Evolutionary conservation across 1,140 invertebrate species (phyloP).

Genomic region (Cotesia vestalis): DNA sequence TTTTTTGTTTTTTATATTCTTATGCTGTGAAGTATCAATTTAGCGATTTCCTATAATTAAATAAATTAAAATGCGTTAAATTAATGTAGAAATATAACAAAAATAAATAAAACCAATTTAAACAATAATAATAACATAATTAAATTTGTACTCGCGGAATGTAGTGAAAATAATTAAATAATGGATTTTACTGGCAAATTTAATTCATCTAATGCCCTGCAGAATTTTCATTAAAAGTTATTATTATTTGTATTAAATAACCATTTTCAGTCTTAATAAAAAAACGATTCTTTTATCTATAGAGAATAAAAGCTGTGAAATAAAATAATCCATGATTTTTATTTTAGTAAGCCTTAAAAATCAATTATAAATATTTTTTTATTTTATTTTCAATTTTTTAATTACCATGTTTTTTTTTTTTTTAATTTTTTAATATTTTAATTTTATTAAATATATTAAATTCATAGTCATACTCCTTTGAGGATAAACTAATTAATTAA

Average conservation of each 20-base stretch:
- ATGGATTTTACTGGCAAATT: slow-evolving; percentile 33
- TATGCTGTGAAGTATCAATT: slow-evolving; percentile 25
- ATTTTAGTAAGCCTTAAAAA: slow-evolving; percentile 18
- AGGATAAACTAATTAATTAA: slow-evolving; percentile 17
- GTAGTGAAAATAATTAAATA: slow-evolving; percentile 3
- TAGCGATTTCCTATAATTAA: slow-evolving; percentile 18
- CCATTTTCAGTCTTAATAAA: slow-evolving; percentile 56
- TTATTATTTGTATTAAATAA: slow-evolving; percentile 8
- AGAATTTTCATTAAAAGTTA: slow-evolving; percentile 29
- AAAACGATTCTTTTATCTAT: slow-evolving; percentile 39
- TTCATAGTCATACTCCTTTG: slow-evolving; percentile 20
- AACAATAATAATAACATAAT: slow-evolving; percentile 30
- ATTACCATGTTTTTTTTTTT: no score
- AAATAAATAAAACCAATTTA: slow-evolving; percentile 37
- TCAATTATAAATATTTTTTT: not conserved
- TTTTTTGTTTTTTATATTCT: slow-evolving; percentile 27
- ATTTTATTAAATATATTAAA: not conserved
- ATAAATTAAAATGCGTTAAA: slow-evolving; percentile 35
- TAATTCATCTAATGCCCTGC: slow-evolving; percentile 30
- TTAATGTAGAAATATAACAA: slow-evolving; percentile 40
- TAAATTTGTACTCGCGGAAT: slow-evolving; percentile 27
- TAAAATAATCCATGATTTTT: slow-evolving; percentile 9
- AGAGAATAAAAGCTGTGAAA: not conserved
- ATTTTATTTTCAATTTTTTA: not conserved
- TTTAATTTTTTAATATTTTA: no score